Evolutionary conservation across 2,797 vertebrate species (phyloP).

Genomic region (Rousettus madagascariensis): DNA sequence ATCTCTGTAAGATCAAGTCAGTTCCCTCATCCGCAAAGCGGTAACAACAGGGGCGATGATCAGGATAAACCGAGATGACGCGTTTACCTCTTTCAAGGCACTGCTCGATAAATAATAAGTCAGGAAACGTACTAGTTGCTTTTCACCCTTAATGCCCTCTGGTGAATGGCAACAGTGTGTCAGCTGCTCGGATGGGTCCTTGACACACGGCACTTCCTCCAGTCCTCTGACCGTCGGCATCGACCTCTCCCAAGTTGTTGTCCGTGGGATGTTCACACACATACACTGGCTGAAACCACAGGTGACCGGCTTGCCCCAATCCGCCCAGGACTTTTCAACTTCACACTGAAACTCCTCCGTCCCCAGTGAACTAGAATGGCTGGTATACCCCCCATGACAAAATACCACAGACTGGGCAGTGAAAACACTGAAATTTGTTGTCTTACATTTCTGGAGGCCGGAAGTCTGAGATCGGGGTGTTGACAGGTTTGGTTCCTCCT

Average conservation of each 20-base stretch:
- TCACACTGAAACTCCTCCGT: background rate
- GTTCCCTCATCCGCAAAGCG: background rate
- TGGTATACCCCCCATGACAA: background rate
- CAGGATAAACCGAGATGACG: background rate
- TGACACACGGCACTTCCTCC: background rate
- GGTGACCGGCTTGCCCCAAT: background rate
- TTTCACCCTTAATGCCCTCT: background rate
- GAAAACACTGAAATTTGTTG: background rate
- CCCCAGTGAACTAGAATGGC: background rate
- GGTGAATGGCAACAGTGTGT: background rate
- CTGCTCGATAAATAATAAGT: background rate
- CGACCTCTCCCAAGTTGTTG: background rate
- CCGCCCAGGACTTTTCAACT: background rate
- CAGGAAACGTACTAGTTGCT: background rate
- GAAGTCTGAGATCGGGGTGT: background rate
- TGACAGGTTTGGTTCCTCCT: background rate
- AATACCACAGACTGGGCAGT: background rate
- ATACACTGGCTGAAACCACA: background rate
- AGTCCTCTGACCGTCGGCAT: background rate
- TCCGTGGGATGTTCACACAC: background rate
- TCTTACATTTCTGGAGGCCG: background rate
- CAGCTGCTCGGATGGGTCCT: background rate
- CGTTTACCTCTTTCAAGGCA: background rate
- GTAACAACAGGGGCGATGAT: rapidly evolving
- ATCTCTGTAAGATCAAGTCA: background rate